Evolutionary conservation across 2,888 invertebrate genomes (phyloP).

Genomic region (Ischnus inquisitorius): DNA sequence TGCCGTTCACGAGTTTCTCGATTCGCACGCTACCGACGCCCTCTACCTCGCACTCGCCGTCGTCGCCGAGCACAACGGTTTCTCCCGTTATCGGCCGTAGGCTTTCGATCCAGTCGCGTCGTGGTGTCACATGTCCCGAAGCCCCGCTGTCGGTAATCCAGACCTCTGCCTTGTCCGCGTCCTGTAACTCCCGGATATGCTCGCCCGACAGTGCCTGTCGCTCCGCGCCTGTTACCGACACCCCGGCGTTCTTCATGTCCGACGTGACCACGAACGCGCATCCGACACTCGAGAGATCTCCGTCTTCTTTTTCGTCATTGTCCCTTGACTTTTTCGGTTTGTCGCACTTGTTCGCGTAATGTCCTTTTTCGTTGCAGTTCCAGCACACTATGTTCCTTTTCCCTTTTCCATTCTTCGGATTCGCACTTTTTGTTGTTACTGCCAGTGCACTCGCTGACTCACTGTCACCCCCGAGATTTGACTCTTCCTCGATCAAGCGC

Average conservation of each 20-base stretch:
- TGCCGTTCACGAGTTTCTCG: constrained; percentile 69
- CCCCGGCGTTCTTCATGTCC: not conserved
- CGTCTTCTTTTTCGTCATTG: not conserved
- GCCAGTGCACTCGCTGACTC: constrained; percentile 49
- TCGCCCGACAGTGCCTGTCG: constrained; percentile 8
- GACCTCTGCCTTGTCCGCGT: too few relatives aligned
- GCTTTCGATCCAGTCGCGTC: constrained; percentile 68
- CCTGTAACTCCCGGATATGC: constrained; percentile 2
- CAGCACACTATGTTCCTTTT: constrained; percentile 48
- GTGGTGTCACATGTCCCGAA: constrained; percentile 70
- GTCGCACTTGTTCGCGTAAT: constrained; percentile 51
- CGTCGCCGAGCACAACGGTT: too few relatives aligned
- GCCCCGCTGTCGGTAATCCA: constrained; percentile 70
- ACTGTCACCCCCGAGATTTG: constrained; percentile 32
- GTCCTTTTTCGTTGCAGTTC: constrained; percentile 46
- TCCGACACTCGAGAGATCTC: not conserved
- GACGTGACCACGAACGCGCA: constrained; percentile 7
- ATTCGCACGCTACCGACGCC: constrained; percentile 74
- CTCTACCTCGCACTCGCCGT: constrained; percentile 65
- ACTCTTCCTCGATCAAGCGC: constrained; percentile 59
- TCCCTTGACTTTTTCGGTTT: constrained; percentile 1
- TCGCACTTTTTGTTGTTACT: constrained; percentile 28
- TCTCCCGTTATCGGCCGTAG: constrained; percentile 56
- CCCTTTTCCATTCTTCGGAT: not conserved
- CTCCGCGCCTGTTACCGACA: constrained; percentile 6